Evolutionary conservation across 2,888 invertebrate genomes (phyloP).

Genomic region (Xylota sylvarum): DNA sequence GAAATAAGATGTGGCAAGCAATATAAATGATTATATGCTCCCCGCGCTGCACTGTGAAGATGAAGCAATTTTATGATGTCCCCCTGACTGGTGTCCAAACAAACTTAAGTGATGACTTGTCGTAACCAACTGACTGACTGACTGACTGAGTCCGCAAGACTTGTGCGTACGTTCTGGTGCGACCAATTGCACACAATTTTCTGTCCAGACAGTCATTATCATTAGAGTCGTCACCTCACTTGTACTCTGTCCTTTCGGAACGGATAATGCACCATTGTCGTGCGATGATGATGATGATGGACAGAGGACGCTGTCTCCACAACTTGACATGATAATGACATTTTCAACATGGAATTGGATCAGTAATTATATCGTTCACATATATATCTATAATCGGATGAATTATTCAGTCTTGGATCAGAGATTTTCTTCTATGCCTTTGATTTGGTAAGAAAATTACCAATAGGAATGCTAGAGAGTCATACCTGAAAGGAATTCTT

Average conservation of each 20-base stretch:
- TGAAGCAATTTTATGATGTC: conserved; percentile 72
- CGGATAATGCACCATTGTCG: conserved; percentile 65
- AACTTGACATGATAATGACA: conserved; percentile 77
- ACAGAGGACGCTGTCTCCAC: conserved; percentile 66
- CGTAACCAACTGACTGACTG: conserved; percentile 53
- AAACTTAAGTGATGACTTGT: conserved; percentile 68
- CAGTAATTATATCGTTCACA: conserved; percentile 74
- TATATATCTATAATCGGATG: conserved; percentile 57
- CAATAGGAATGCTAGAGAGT: conserved; percentile 60
- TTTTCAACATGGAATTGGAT: conserved; percentile 77
- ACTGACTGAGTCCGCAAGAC: conserved; percentile 4
- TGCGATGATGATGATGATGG: conserved; percentile 45
- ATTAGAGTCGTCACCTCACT: conserved; percentile 70
- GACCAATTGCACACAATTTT: conserved; percentile 57
- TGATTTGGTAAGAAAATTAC: conserved; percentile 55
- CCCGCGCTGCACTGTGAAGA: conserved; percentile 11
- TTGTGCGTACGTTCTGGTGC: conserved; percentile 11
- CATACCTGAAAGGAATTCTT: conserved; percentile 65
- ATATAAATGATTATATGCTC: conserved; percentile 28
- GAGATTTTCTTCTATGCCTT: conserved; percentile 12
- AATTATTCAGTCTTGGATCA: conserved; percentile 67
- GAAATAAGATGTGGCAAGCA: conserved; percentile 30
- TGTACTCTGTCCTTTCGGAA: conserved; percentile 47
- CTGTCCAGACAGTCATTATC: conserved; percentile 68
- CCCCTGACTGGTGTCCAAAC: conserved; percentile 44